These are phyloP conservation scores for Drosophila ohnishii DNA, from an alignment of 1,140 invertebrate species.

Conservation along the genomic window DNA sequence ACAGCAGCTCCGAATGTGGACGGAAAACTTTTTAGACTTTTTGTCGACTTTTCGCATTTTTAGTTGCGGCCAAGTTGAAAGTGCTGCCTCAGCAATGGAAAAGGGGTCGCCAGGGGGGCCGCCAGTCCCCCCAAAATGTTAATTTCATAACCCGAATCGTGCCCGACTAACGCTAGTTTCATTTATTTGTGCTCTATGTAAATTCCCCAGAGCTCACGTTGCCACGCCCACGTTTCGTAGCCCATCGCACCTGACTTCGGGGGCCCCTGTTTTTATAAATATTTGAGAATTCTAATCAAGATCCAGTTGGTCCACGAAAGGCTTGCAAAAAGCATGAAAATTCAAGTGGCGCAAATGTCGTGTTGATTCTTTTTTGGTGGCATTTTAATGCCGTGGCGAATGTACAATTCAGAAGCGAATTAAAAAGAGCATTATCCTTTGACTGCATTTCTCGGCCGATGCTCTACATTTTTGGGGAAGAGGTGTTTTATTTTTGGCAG, in stretches of 20 bases:
- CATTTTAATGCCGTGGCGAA: constrained; percentile 74
- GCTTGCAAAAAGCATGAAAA: constrained; percentile 7
- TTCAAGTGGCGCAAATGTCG: constrained; percentile 68
- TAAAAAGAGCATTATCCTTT: constrained; percentile 44
- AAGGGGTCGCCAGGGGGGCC: constrained; percentile 5
- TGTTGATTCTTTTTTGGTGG: constrained; percentile 81
- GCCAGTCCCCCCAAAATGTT: constrained; percentile 59
- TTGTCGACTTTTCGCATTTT: constrained; percentile 81
- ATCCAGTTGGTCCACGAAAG: constrained; percentile 50
- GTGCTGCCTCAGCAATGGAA: constrained; percentile 68
- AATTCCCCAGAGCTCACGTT: constrained; percentile 65
- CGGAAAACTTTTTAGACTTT: constrained; percentile 80
- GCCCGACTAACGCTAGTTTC: constrained; percentile 75
- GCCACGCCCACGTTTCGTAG: constrained; percentile 19
- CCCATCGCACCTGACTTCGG: constrained; percentile 12
- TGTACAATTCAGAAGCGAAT: constrained; percentile 73
- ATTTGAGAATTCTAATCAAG: constrained; percentile 82
- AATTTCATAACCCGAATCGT: constrained; percentile 80
- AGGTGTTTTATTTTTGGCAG: not conserved
- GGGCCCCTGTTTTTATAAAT: constrained; percentile 72
- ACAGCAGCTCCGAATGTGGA: constrained; percentile 36
- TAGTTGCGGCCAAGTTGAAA: constrained; percentile 74
- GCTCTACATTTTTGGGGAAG: constrained; percentile 8
- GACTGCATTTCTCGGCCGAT: not conserved
- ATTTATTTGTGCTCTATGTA: constrained; percentile 80